Base-by-base conservation (phyloP, 2,797 vertebrate genomes). In the Premnoplex brunnescens region DNA sequence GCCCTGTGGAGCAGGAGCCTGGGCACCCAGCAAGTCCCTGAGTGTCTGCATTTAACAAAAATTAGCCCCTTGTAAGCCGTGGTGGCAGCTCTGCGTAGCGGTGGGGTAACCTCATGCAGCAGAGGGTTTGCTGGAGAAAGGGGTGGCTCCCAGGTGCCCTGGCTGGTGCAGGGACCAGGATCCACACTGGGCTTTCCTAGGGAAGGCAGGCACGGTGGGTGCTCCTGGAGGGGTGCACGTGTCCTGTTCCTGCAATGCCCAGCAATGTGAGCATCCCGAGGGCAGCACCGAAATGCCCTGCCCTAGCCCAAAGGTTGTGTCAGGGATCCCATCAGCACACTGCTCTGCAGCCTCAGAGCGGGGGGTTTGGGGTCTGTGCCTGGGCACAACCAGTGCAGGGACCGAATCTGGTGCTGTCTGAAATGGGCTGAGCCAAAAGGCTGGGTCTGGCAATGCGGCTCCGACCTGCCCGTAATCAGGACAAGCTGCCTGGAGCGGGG, bases 181-280 rank as follows among this genome's bases (percentile, higher is more conserved):
- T 30, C 34, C 4, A 3, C 18, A 4, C 0, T 3, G 9, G 30
- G 6, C 21, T 28, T 32, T 14, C 32, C 34, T 32, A 15, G 28
- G 82, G 34, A 36, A 36, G 52, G 62, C 75, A 39, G 84, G 32
- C 58, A 12, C 0, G 0, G 20, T 49, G 71, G 0, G 17, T 49
- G 71, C 34, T 26, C 32, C 26, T 12, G 64, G 36, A 12, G 1
- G 2, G 2, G 6, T 9, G 10, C 2, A 18, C 15, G 2, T 14
- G 62, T 1, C 4, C 0, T 20, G 0, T 46, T 69, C 54, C 84
- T 17, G 3, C 27, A 30, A 0, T 14, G 1, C 4, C 7, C 37
- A 12, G 51, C 0, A 5, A 72, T 73, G 69, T 1, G 2, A 56
- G 46, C 67, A 9, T 36, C 49, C 62, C 8, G 0, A 17, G n/a